phyloP scores from a whole-genome alignment of 2,113 vertebrate genomes.

The Rhinolophus ferrumequinum region DNA sequence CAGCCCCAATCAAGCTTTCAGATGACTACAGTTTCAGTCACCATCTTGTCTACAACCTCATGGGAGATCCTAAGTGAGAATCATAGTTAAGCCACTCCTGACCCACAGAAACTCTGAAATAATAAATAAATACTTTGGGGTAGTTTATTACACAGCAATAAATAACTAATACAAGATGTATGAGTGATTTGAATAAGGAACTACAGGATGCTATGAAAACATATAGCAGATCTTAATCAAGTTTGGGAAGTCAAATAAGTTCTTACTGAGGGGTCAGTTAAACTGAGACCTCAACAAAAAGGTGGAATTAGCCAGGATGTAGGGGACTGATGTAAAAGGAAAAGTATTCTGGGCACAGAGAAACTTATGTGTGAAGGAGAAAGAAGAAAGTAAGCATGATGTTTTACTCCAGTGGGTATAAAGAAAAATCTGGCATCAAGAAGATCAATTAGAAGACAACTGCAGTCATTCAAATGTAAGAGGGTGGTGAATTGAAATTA shows the following conservation, averaged over 20 bases:
- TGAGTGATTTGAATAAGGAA: background rate
- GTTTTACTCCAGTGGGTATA: background rate
- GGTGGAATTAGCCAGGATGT: background rate
- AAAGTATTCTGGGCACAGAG: background rate
- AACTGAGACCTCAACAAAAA: background rate
- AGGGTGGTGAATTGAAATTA: too few species aligned
- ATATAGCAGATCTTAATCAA: background rate
- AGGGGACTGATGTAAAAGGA: background rate
- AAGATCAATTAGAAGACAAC: too few species aligned
- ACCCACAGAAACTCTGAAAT: background rate
- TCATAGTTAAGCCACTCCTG: background rate
- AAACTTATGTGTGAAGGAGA: too few species aligned
- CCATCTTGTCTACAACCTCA: background rate
- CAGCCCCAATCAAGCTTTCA: background rate
- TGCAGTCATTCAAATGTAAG: too few species aligned
- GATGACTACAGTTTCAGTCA: background rate
- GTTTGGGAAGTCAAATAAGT: background rate
- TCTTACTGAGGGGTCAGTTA: background rate
- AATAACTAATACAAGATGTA: background rate
- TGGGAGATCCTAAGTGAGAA: background rate
- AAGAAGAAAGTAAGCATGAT: background rate
- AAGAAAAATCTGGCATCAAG: too few species aligned
- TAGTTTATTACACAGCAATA: conserved; percentile 13
- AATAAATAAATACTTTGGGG: background rate
- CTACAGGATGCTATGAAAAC: background rate